Base-by-base conservation (phyloP, 2,113 vertebrate genomes). In the Dolichallabes microphthalmus region DNA sequence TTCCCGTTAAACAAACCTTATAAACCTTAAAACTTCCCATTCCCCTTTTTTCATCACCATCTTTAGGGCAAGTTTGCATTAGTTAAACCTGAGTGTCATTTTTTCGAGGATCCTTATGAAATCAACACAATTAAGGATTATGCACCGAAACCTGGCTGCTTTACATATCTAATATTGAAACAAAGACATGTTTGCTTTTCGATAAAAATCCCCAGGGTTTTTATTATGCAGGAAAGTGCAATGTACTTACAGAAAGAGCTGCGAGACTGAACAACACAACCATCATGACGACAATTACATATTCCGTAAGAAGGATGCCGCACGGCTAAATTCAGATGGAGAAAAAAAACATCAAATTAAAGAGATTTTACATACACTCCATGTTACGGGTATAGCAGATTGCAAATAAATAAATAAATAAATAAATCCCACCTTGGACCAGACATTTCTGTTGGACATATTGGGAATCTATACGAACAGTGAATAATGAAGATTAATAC, bases 171-270 rank as follows among this genome's bases (percentile, higher is more conserved):
- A 9, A 32, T 30, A 32, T 32, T 32, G 15, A 69, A 39, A 39
- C 2, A 19, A 27, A 63, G 61, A 11, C 64, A 0, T 19, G 14
- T 9, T 32, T 9, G 12, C 13, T 30, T 66, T 1, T 68, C 19
- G 15, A 68, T 32, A 32, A 68, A 32, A 4, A 20, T 19, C 7
- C 39, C 17, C 2, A 35, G 9, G 39, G 22, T 50, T 0, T 10
- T 45, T 12, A 69, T 35, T 17, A n/a, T 30, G 30, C 2, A 12
- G 14, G 39, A 71, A 71, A 45, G 20, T 3, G 1, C 19, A 58
- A 12, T n/a, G 22, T 58, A 85, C 83, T 79, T 79, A 85, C 83
- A 30, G 83, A 25, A 25, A 79, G 55, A 27, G 10, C 30, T 58
- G 75, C 74, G 0, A 85, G 25, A 50, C 63, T 32, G 39, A 69